Base-by-base conservation (phyloP, 2,888 invertebrate genomes). In the Drosophila greeni region DNA sequence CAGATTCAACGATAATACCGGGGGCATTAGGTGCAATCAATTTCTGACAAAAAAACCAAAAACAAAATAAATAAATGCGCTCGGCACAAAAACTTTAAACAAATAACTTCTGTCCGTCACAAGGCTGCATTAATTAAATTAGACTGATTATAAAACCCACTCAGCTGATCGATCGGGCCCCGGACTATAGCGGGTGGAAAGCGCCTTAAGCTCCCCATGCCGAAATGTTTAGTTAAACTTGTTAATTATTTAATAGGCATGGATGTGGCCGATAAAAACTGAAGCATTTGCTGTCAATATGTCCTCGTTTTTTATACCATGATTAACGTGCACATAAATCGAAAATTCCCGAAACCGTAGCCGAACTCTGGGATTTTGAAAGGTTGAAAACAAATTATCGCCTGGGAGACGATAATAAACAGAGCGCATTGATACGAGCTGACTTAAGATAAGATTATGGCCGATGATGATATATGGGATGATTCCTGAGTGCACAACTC, bases 221-320 rank as follows among this genome's bases (percentile, higher is more conserved):
- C 60, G 16, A 54, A 73, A 74, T 75, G 54, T 66, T 68, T 51
- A 52, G 69, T 66, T 69, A 74, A 79, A 82, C 69, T 69, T 75
- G 76, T 64, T 81, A 81, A 81, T 82, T 79, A 75, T 64, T 81
- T 74, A 75, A 84, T 83, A 72, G 78, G 75, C 59, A 73, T 58
- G 58, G 49, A 62, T 62, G 62, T 51, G 42, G 18, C 69, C 61
- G 79, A 81, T 83, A 81, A 78, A 73, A 77, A 71, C 40, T 58
- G 57, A 66, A 48, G 54, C 78, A 59, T 18, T 43, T 20, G 14
- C 47, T 58, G 58, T 55, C 55, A 34, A 40, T 26, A 40, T 74
- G 57, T 59, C 55, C 43, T 42, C 18, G 16, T 26, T 55, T 65
- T 11, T 40, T 40, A 6, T 33, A 2, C 11, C 49, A 47, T 66